Percentiles rank a stretch among this genome's conserved stretches.
phyloP scores from a whole-genome alignment of 2,888 invertebrate species.

The Tachina grossa region DNA sequence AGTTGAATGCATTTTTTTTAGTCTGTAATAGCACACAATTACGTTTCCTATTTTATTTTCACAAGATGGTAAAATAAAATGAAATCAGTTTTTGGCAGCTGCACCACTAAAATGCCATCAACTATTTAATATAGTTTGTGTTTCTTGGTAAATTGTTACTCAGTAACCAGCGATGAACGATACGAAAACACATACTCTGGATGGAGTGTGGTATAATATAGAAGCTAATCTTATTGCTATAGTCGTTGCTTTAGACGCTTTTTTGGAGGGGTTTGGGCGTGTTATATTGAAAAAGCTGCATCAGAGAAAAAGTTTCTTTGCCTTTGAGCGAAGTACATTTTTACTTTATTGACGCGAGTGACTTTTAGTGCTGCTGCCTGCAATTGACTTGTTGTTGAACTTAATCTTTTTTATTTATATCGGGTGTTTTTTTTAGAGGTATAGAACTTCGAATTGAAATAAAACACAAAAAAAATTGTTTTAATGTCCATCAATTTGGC shows the following conservation, averaged over 20 bases:
- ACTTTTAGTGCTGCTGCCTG: conserved; percentile 62
- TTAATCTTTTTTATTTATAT: conserved; percentile 27
- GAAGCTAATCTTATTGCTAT: conserved; percentile 47
- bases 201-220: background rate
- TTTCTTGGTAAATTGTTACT: conserved; percentile 47
- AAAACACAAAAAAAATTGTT: too few species aligned
- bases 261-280: background rate
- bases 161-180: conserved; percentile 20
- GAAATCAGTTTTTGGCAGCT: conserved; percentile 60
- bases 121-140: conserved; percentile 57
- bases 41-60: conserved; percentile 32
- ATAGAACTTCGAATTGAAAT: too few species aligned
- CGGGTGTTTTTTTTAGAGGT: too few species aligned
- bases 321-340: conserved; percentile 49
- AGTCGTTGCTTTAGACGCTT: background rate
- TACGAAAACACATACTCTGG: background rate
- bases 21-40: conserved; percentile 11
- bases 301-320: conserved; percentile 24
- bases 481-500: too few species aligned
- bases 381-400: conserved; percentile 61
- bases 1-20: background rate
- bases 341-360: conserved; percentile 45
- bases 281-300: conserved; percentile 4
- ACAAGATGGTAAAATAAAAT: conserved; percentile 6
- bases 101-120: conserved; percentile 63